A percentile compares a stretch with the other conserved stretches of the same genome.
Evolutionary conservation across 2,888 invertebrate genomes (phyloP).

Genomic region (Steinernema carpocapsae): DNA sequence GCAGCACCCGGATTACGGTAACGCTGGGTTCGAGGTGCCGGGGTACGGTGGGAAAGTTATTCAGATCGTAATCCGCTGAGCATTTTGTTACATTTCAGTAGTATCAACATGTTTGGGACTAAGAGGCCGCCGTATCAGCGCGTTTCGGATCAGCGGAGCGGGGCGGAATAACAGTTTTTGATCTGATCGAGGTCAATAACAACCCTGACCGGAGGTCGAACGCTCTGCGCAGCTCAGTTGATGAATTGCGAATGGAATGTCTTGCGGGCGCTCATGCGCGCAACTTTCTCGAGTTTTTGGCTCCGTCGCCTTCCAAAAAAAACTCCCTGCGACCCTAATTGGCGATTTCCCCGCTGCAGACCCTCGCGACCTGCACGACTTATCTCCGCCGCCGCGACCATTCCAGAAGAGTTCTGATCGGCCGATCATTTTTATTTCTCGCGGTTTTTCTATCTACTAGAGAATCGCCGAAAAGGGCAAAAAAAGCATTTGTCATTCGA

Average conservation of each 20-base stretch:
- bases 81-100: constrained; percentile 4
- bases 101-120: no score
- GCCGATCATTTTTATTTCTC: not conserved
- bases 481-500: not conserved
- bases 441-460: constrained; percentile 17
- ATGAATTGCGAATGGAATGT: not conserved
- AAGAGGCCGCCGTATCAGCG: no score
- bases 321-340: constrained; percentile 11
- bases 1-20: constrained; percentile 9
- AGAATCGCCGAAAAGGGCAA: constrained; percentile 31
- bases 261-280: not conserved
- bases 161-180: no score
- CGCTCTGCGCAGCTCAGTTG: constrained; percentile 14
- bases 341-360: not conserved
- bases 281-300: constrained; percentile 6
- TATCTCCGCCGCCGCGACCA: not conserved
- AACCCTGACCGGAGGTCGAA: constrained; percentile 21
- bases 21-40: not conserved
- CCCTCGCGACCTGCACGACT: not conserved
- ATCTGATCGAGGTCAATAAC: not conserved
- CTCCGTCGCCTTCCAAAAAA: not conserved
- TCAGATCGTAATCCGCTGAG: not conserved
- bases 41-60: not conserved
- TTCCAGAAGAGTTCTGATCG: not conserved
- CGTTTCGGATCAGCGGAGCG: no score